Evolutionary conservation across 2,888 invertebrate species (phyloP).

Genomic region (Spilarctia lutea): DNA sequence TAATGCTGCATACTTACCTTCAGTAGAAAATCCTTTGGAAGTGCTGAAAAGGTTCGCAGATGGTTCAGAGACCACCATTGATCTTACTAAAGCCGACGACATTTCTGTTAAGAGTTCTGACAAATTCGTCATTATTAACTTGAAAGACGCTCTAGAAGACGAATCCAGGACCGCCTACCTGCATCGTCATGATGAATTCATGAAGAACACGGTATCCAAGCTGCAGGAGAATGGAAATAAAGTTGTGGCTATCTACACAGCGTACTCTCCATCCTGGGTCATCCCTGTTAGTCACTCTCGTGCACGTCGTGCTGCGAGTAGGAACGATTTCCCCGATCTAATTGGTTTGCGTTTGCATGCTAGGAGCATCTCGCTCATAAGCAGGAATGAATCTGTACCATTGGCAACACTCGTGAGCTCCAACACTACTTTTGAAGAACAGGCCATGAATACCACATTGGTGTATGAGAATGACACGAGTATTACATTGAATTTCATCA

Average conservation of each 20-base stretch:
- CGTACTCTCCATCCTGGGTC: slow-evolving; percentile 83
- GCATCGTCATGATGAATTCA: slow-evolving; percentile 87
- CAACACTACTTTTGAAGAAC: slow-evolving; percentile 39
- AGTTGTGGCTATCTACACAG: slow-evolving; percentile 87
- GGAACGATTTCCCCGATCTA: slow-evolving; percentile 10
- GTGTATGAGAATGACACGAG: slow-evolving; percentile 54
- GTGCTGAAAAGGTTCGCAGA: slow-evolving; percentile 84
- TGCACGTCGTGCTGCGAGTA: slow-evolving; percentile 63
- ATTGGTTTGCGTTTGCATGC: slow-evolving; percentile 64
- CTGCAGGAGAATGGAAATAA: slow-evolving; percentile 76
- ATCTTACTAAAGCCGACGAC: slow-evolving; percentile 72
- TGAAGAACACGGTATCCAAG: slow-evolving; percentile 83
- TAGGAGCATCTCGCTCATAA: slow-evolving; percentile 40
- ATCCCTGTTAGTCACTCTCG: slow-evolving; percentile 63
- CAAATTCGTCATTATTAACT: slow-evolving; percentile 84
- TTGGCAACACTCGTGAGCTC: slow-evolving; percentile 27
- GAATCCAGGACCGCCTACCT: slow-evolving; percentile 85
- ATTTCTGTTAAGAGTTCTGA: slow-evolving; percentile 59
- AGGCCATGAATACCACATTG: slow-evolving; percentile 58
- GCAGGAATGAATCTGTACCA: slow-evolving; percentile 18
- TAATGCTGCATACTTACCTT: slow-evolving; percentile 85
- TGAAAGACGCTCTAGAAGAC: slow-evolving; percentile 86
- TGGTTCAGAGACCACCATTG: slow-evolving; percentile 65
- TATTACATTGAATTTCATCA: slow-evolving; percentile 66
- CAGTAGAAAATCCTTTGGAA: slow-evolving; percentile 87